Base-by-base conservation (phyloP, 2,797 vertebrate genomes). In the Dipus sagitta region DNA sequence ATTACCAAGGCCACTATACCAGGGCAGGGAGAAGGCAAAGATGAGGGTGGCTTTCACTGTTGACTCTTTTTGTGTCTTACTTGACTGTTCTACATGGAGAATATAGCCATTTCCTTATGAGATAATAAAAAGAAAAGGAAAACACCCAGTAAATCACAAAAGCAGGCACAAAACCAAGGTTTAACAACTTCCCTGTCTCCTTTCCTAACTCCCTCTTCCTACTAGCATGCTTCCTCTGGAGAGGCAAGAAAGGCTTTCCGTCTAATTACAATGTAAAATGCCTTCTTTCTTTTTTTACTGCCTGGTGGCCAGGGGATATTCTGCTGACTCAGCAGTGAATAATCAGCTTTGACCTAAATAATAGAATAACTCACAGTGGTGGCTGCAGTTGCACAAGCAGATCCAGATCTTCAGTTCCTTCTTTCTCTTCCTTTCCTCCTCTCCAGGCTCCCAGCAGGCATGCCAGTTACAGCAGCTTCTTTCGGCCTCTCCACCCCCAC, bases 281-380 rank as follows among this genome's bases (percentile, higher is more conserved):
- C 13, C 47, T 86, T 85, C 28, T 88, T 87, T 92, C 77, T 86
- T 83, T 80, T 84, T 82, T 30, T 67, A 71, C 84, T 92, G 94
- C 77, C 75, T 52, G 88, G 92, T 83, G 78, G 82, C 89, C 86
- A 78, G 78, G 42, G 68, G 79, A 89, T 92, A 95, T 94, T 97
- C 80, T 96, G 97, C 97, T 96, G 97, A 98, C 90, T 98, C 97
- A 97, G 97, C 94, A 79, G 89, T 96, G 95, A 97, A 86, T 97
- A 97, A 97, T 97, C 96, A 96, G 97, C 95, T 97, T 96, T 97
- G 97, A 97, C 97, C 97, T 97, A 97, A 97, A 97, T 97, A 96
- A 98, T 97, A 96, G 96, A 96, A 91, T 96, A 94, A 95, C 92
- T 94, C 97, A 84, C 77, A 96, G 95, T 72, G 90, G 97, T 91